phyloP scores from a whole-genome alignment of 2,113 vertebrate species.

The Entelurus aequoreus region DNA sequence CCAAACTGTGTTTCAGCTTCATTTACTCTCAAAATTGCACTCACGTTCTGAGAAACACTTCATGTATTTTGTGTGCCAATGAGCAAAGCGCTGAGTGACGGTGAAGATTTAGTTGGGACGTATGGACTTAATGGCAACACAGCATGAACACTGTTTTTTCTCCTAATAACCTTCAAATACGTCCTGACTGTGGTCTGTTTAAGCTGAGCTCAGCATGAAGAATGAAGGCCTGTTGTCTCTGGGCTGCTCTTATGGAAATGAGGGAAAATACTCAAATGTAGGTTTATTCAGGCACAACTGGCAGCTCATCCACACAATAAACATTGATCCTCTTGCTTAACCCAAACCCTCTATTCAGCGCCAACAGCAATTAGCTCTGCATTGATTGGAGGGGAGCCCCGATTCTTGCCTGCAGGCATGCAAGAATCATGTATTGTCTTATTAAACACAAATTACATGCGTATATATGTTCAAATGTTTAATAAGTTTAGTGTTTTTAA shows the following conservation, averaged over 20 bases:
- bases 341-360: conserved; percentile 68
- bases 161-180: conserved; percentile 50
- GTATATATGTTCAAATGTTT: not conserved
- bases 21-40: too few species aligned
- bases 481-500: too few species aligned
- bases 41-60: too few species aligned
- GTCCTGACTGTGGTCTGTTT: conserved; percentile 34
- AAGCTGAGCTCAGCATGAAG: conserved; percentile 76
- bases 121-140: conserved; percentile 16
- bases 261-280: conserved; percentile 81
- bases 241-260: conserved; percentile 87
- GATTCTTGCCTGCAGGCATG: conserved; percentile 45
- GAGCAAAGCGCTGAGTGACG: conserved; percentile 15
- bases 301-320: conserved; percentile 87
- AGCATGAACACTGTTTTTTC: conserved; percentile 35
- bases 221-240: conserved; percentile 78
- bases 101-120: conserved; percentile 16
- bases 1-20: too few species aligned
- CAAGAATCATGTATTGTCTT: conserved; percentile 5
- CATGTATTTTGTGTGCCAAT: too few species aligned
- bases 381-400: conserved; percentile 45
- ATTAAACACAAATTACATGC: not conserved
- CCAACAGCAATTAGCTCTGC: conserved; percentile 83
- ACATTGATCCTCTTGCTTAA: conserved; percentile 87
- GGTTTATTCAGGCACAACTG: conserved; percentile 87